A percentile compares a stretch with the other conserved stretches of the same genome.
phyloP scores from a whole-genome alignment of 2,888 invertebrate genomes.

The Neoascia interrupta region DNA sequence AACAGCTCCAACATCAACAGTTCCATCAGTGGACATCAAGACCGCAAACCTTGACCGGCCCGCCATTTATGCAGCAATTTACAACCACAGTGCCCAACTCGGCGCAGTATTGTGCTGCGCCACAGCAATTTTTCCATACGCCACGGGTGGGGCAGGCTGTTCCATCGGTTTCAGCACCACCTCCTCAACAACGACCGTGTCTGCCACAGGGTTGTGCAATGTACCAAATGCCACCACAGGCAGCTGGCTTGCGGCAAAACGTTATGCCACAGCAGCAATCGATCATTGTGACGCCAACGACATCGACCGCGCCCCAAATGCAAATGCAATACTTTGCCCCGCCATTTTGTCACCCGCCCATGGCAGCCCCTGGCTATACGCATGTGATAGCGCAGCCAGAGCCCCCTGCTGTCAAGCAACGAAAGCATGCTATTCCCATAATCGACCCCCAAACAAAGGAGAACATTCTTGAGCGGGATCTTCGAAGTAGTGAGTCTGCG shows the following conservation, averaged over 20 bases:
- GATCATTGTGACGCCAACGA: slow-evolving; percentile 67
- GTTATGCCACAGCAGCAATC: slow-evolving; percentile 55
- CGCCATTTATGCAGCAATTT: slow-evolving; percentile 59
- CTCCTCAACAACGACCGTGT: slow-evolving; percentile 71
- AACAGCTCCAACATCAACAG: slow-evolving; percentile 67
- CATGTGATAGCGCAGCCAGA: slow-evolving; percentile 25
- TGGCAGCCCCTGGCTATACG: slow-evolving; percentile 68
- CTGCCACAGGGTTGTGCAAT: slow-evolving; percentile 69
- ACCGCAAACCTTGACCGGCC: slow-evolving; percentile 46
- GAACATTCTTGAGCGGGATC: slow-evolving; percentile 74
- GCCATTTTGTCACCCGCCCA: slow-evolving; percentile 72
- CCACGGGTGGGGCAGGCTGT: slow-evolving; percentile 38
- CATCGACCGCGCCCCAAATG: slow-evolving; percentile 66
- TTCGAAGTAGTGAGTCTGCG: slow-evolving; percentile 54
- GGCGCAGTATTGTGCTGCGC: slow-evolving; percentile 49
- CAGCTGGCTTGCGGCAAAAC: slow-evolving; percentile 54
- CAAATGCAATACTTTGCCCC: slow-evolving; percentile 71
- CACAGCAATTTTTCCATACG: slow-evolving; percentile 32
- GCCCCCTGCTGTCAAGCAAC: slow-evolving; percentile 71
- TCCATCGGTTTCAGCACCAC: slow-evolving; percentile 70
- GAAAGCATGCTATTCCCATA: slow-evolving; percentile 77
- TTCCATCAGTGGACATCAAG: slow-evolving; percentile 57
- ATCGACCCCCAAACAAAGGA: slow-evolving; percentile 77
- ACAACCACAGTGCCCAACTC: slow-evolving; percentile 36
- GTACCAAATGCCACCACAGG: slow-evolving; percentile 69